Evolutionary conservation across 2,113 vertebrate genomes (phyloP), one percentile per base, ranked within the genome.

Genomic region (Oceanodroma tethys): DNA sequence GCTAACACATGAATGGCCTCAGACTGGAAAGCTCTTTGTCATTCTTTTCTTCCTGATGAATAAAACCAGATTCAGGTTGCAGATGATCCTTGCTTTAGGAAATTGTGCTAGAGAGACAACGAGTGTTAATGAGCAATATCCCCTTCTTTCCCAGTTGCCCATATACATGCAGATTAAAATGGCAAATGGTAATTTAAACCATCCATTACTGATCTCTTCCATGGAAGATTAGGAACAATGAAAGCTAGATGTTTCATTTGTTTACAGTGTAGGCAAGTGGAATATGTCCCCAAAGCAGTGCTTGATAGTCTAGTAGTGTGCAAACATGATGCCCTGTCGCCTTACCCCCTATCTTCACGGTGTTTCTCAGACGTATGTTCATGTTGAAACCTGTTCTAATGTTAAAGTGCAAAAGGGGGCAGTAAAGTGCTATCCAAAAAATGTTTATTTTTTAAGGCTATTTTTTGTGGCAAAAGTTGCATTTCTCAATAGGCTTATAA

Each of bases 371-470:
- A 82, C 11, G 2, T 27, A n/a, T 38, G 75, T 81, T 92, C 50
- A 20, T 71, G 52, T 38, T 93, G 94, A 97, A 95, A 94, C 95
- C 71, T 98, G 98, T 98, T 98, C 98, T 98, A 95, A 98, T 98
- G 98, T 96, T 91, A 93, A 95, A 98, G 97, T 98, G 98, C 98
- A 98, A 98, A 98, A 98, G 98, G 98, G 98, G 98, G 98, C 98
- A 98, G 98, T 98, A 98, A 98, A 98, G 98, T 97, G 98, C 98
- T 97, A 78, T 98, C 96, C 97, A 97, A 97, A 95, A 97, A 93
- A 73, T 63, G 16, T 74, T 74, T 67, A 62, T 76, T 90, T 91
- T 95, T 90, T 75, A 86, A 84, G 67, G 88, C 53, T 66, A 25
- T 53, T 96, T 97, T 94, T 92, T 73, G 67, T 55, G 90, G 79